phyloP scores from a whole-genome alignment of 2,113 vertebrate species.

The Delphinapterus leucas region DNA sequence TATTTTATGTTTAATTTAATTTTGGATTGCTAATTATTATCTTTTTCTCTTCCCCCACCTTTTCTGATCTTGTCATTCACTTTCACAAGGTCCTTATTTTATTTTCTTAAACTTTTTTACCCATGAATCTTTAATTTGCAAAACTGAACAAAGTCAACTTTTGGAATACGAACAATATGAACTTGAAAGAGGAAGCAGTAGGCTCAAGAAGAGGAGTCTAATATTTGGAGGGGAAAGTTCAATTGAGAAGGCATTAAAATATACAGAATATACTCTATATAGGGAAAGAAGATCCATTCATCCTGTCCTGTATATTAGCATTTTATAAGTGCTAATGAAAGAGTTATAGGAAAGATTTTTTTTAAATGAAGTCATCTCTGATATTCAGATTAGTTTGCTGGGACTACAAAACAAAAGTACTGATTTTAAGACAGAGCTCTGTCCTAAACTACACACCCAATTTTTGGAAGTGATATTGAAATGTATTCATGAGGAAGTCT shows the following conservation, averaged over 20 bases:
- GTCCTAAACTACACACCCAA: not conserved
- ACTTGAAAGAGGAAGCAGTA: not conserved
- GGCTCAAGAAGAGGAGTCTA: not conserved
- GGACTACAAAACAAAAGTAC: not conserved
- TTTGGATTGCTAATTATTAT: slow-evolving; percentile 18
- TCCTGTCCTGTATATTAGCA: not conserved
- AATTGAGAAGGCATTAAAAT: not conserved
- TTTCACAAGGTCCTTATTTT: not conserved
- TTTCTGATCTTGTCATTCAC: not conserved
- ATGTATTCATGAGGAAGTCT: not conserved
- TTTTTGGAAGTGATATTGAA: not conserved
- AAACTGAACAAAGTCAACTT: slow-evolving; percentile 13
- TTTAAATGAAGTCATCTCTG: not conserved
- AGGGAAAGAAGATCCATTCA: not conserved
- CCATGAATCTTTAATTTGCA: not conserved
- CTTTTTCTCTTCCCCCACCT: not conserved
- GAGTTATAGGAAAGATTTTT: not conserved
- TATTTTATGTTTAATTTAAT: not conserved
- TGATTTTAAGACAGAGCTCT: not conserved
- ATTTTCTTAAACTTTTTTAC: not conserved
- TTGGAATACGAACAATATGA: not conserved
- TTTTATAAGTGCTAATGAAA: not conserved
- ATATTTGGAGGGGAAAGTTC: not conserved
- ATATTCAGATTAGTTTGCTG: not conserved
- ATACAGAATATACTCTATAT: not conserved